phyloP scores from a whole-genome alignment of 2,113 vertebrate species.

The Melanerpes aurifrons region DNA sequence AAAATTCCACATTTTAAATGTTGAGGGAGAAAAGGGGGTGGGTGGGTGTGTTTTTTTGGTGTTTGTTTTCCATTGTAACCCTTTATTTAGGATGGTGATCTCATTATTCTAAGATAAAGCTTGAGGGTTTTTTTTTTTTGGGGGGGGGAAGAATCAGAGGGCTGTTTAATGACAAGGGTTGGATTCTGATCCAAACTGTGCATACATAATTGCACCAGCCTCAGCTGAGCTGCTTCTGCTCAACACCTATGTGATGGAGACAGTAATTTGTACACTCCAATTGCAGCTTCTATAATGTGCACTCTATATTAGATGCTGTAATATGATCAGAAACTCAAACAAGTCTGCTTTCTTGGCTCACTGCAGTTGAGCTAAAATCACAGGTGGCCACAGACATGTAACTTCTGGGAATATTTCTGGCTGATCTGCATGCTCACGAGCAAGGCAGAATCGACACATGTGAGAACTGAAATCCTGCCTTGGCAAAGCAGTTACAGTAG shows the following conservation, averaged over 20 bases:
- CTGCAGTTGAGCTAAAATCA: background rate
- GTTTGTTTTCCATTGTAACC: background rate
- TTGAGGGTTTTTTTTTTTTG: background rate
- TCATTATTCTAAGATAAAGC: background rate
- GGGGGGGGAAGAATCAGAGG: background rate
- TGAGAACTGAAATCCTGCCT: background rate
- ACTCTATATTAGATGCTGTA: background rate
- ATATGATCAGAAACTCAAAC: background rate
- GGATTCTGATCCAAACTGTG: background rate
- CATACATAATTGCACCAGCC: background rate
- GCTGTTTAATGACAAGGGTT: conserved; percentile 1
- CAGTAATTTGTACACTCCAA: background rate
- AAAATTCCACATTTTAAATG: background rate
- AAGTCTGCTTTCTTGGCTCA: background rate
- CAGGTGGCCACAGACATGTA: background rate
- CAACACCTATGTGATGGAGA: background rate
- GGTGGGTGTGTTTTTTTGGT: too few species aligned
- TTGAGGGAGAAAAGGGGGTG: too few species aligned
- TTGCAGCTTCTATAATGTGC: fast-evolving
- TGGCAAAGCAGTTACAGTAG: background rate
- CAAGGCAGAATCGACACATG: background rate
- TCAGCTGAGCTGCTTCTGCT: background rate
- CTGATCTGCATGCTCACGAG: background rate
- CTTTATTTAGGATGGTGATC: background rate
- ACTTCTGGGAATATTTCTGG: background rate